phyloP scores from a whole-genome alignment of 2,113 vertebrate genomes.

The Salvelinus fontinalis region DNA sequence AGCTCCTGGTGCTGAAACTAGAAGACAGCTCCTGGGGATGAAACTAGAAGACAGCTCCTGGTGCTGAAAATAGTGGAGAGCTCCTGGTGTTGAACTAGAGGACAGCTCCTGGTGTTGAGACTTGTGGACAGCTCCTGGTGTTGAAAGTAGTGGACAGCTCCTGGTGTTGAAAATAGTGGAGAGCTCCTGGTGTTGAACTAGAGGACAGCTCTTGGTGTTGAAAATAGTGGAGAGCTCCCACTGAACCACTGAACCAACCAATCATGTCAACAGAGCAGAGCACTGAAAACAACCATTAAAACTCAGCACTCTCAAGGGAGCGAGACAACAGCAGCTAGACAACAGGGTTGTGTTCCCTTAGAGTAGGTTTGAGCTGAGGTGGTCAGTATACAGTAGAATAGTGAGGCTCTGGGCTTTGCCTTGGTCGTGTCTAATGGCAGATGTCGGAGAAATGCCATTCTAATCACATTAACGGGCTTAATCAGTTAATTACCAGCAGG shows the following conservation, averaged over 20 bases:
- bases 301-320: not conserved
- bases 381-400: not conserved
- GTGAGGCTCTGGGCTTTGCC: not conserved
- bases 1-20: no score
- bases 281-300: not conserved
- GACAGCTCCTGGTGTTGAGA: no score
- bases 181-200: not conserved
- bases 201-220: not conserved
- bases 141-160: no score
- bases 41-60: no score
- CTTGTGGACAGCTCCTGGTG: no score
- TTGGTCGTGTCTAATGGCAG: constrained; percentile 74
- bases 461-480: constrained; percentile 92
- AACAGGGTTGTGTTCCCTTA: constrained; percentile 2
- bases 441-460: constrained; percentile 77
- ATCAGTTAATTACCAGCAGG: constrained; percentile 87
- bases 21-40: no score
- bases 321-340: not conserved
- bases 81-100: no score
- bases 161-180: not conserved
- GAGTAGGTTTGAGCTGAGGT: not conserved
- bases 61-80: no score
- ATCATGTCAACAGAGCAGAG: not conserved
- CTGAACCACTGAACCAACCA: not conserved
- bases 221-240: constrained; percentile 2